These are phyloP conservation scores for Eretmochelys imbricata DNA, from an alignment of 2,113 vertebrate species.

Conservation along the genomic window DNA sequence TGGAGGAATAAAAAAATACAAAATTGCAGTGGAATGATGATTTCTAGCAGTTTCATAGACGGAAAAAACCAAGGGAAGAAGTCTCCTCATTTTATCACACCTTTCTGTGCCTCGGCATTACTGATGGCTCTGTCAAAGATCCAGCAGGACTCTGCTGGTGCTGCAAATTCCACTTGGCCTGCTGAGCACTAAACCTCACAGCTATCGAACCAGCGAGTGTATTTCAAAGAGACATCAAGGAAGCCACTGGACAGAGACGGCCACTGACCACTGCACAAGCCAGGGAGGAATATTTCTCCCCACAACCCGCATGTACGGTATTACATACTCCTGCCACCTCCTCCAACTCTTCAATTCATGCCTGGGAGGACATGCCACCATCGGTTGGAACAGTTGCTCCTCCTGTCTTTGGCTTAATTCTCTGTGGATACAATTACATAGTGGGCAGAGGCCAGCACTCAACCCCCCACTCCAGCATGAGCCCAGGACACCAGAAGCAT, in stretches of 20 bases:
- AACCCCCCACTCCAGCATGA: not conserved
- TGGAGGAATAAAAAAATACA: conserved; percentile 48
- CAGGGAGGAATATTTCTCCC: not conserved
- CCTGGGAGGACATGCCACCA: not conserved
- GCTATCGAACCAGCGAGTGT: not conserved
- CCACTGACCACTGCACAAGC: not conserved
- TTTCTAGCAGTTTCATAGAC: conserved; percentile 65
- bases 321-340: not conserved
- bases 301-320: not conserved
- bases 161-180: conserved; percentile 58
- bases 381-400: not conserved
- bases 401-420: too few species aligned
- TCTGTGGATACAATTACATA: too few species aligned
- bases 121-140: conserved; percentile 61
- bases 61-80: conserved; percentile 53
- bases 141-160: conserved; percentile 65
- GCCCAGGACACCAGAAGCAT: not conserved
- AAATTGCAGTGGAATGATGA: conserved; percentile 61
- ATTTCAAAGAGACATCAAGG: conserved; percentile 20
- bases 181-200: conserved; percentile 43
- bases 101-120: conserved; percentile 47
- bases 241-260: not conserved
- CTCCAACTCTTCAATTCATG: not conserved
- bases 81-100: conserved; percentile 71
- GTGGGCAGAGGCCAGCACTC: too few species aligned